phyloP scores from a whole-genome alignment of 2,888 invertebrate species.

The Pharmacophagus antenor region DNA sequence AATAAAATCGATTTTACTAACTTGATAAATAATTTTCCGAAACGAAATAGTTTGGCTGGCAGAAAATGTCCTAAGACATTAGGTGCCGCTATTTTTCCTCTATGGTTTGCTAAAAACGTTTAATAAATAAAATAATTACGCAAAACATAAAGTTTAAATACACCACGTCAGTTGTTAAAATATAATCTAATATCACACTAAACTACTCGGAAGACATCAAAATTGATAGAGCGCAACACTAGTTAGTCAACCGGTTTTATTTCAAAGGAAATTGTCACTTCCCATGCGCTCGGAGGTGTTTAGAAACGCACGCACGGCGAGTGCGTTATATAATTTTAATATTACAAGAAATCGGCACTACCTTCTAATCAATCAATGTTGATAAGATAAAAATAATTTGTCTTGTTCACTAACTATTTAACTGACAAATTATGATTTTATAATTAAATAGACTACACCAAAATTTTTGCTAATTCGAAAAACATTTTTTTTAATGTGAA shows the following conservation, averaged over 20 bases:
- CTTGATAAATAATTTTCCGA: too few species aligned
- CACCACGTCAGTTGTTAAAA: neutral
- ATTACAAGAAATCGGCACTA: slow-evolving; percentile 28
- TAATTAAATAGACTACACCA: too few species aligned
- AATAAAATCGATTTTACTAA: neutral
- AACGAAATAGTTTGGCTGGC: too few species aligned
- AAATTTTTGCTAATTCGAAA: too few species aligned
- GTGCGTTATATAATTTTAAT: slow-evolving; percentile 27
- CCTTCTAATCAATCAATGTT: slow-evolving; percentile 19
- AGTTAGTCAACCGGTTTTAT: slow-evolving; percentile 42
- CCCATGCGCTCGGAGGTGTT: slow-evolving; percentile 33
- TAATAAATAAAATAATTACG: too few species aligned
- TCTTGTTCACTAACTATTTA: neutral
- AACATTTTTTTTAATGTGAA: too few species aligned
- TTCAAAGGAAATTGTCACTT: slow-evolving; percentile 53
- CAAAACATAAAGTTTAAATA: too few species aligned
- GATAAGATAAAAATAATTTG: slow-evolving; percentile 23
- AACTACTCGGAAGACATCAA: slow-evolving; percentile 1
- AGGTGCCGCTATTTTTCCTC: too few species aligned
- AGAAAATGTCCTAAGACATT: too few species aligned
- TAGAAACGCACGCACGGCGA: slow-evolving; percentile 20
- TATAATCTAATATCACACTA: neutral
- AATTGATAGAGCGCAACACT: slow-evolving; percentile 5
- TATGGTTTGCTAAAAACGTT: too few species aligned
- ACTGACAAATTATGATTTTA: neutral